Percentiles rank a stretch among this genome's conserved stretches.
Evolutionary conservation across 2,797 vertebrate species (phyloP).

Genomic region (Pseudomugil gertrudae): DNA sequence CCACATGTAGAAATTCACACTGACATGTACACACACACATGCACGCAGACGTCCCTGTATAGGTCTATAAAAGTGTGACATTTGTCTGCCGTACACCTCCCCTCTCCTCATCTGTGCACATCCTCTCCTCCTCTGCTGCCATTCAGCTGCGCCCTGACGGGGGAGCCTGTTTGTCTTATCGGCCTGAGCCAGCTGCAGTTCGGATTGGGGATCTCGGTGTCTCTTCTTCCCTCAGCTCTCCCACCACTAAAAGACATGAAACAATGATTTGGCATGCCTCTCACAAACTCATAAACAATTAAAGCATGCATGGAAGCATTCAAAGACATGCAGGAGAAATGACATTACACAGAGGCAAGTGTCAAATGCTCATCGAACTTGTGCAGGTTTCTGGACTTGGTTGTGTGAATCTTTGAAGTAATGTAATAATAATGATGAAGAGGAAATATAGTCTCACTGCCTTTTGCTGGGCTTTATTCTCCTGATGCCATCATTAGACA

Average conservation of each 20-base stretch:
- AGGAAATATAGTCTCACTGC: constrained; percentile 31
- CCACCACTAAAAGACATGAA: constrained; percentile 48
- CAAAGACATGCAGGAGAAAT: constrained; percentile 38
- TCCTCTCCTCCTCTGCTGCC: constrained; percentile 55
- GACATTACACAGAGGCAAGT: not conserved
- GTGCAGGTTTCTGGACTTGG: constrained; percentile 47
- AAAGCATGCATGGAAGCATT: constrained; percentile 11
- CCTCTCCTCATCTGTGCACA: constrained; percentile 20
- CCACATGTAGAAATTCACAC: constrained; percentile 6
- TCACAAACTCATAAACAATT: constrained; percentile 50
- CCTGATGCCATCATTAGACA: constrained; percentile 36
- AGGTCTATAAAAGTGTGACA: constrained; percentile 58
- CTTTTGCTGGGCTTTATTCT: constrained; percentile 15
- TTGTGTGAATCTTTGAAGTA: constrained; percentile 26
- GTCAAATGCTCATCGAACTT: constrained; percentile 26
- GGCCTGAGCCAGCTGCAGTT: constrained; percentile 65
- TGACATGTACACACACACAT: constrained; percentile 7
- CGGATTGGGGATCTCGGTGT: constrained; percentile 59
- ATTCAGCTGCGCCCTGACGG: constrained; percentile 53
- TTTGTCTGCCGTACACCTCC: constrained; percentile 43
- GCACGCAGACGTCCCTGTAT: constrained; percentile 21
- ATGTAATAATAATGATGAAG: constrained; percentile 40
- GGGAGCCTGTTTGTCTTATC: constrained; percentile 73
- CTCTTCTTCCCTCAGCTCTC: constrained; percentile 57
- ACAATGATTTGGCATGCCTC: constrained; percentile 67